Conservation (phyloP, 2,797 vertebrate genomes). For the Crocidura indochinensis region DNA sequence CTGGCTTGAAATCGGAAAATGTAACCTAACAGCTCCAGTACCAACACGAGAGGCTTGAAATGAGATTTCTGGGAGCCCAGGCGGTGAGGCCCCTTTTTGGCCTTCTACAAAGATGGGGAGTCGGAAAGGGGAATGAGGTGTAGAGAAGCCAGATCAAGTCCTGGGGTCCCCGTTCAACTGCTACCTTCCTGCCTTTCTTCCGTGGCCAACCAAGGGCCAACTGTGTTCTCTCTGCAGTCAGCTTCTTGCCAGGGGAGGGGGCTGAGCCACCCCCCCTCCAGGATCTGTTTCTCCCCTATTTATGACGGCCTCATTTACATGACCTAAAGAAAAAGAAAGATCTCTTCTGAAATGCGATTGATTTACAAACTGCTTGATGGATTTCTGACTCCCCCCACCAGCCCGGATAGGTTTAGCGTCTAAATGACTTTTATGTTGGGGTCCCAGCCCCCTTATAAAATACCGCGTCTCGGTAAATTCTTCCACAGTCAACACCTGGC, state of each 20-base stretch:
- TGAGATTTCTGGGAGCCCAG: neutral
- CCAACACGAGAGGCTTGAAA: conserved; percentile 35
- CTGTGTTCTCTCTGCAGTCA: neutral
- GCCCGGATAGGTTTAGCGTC: conserved; percentile 80
- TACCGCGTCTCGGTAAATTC: conserved; percentile 86
- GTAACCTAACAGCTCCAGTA: conserved; percentile 10
- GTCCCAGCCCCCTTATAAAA: conserved; percentile 82
- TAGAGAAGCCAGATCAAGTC: too few species aligned
- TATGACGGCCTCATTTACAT: conserved; percentile 65
- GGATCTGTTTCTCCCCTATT: neutral
- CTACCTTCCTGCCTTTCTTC: too few species aligned
- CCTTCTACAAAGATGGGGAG: neutral
- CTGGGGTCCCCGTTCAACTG: too few species aligned
- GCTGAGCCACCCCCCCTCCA: accelerated
- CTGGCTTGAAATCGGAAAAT: conserved; percentile 60
- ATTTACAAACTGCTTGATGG: conserved; percentile 77
- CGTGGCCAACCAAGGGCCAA: too few species aligned
- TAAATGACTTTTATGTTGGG: conserved; percentile 80
- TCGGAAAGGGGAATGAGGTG: accelerated
- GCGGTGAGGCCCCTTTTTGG: accelerated
- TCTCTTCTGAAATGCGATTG: conserved; percentile 76
- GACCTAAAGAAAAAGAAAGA: conserved; percentile 78
- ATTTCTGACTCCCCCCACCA: conserved; percentile 57
- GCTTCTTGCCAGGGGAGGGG: neutral
- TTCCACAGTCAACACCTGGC: conserved; percentile 85